A percentile compares a stretch with the other conserved stretches of the same genome.
Evolutionary conservation across 2,113 vertebrate genomes (phyloP).

Genomic region (Fukomys damarensis): DNA sequence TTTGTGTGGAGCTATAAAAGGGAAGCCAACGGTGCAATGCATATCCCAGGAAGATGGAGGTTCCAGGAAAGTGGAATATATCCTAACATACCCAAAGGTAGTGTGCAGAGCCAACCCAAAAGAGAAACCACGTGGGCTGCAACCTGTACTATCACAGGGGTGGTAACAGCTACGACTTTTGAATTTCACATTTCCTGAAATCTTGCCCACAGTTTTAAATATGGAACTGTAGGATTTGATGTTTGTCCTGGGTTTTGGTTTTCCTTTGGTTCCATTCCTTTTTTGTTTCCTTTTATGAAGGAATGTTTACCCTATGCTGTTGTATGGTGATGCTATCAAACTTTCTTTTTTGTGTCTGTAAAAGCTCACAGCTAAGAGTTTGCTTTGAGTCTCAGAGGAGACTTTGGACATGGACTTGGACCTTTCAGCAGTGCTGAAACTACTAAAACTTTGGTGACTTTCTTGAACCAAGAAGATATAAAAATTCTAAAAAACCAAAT

Average conservation of each 20-base stretch:
- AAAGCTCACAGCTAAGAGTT: not conserved
- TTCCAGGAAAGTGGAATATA: not conserved
- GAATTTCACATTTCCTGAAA: not conserved
- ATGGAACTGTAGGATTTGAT: not conserved
- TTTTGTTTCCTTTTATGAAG: not conserved
- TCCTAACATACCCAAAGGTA: not conserved
- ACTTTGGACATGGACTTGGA: not conserved
- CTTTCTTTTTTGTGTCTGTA: not conserved
- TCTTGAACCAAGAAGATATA: too few species aligned
- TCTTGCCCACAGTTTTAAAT: not conserved
- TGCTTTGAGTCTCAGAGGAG: not conserved
- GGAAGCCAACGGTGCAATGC: not conserved
- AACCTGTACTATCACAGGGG: not conserved
- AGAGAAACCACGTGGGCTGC: not conserved
- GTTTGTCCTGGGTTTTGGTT: not conserved
- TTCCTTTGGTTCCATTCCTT: not conserved
- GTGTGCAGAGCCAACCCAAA: not conserved
- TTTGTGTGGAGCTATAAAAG: not conserved
- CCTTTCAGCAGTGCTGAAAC: not conserved
- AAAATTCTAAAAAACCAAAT: too few species aligned
- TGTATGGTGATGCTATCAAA: not conserved
- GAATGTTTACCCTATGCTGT: not conserved
- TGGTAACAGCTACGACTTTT: not conserved
- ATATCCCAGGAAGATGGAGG: not conserved
- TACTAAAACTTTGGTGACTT: not conserved